These are phyloP conservation scores for Andrena hattorfiana DNA, from an alignment of 2,888 invertebrate species.

Conservation along the genomic window DNA sequence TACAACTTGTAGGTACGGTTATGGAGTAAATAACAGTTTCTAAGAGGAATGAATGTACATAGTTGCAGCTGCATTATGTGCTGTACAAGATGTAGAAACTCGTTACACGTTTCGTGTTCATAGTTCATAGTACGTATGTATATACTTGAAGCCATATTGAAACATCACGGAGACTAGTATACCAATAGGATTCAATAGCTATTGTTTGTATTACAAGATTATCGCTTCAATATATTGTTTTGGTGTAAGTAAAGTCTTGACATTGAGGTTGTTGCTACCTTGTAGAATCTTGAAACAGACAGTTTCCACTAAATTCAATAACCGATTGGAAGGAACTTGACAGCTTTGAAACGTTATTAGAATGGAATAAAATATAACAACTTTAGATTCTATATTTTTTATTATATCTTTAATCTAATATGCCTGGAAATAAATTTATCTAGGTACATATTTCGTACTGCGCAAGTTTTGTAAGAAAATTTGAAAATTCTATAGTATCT, in stretches of 20 bases:
- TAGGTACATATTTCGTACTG: too few species aligned
- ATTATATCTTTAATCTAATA: too few species aligned
- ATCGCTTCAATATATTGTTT: background rate
- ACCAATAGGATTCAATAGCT: constrained; percentile 7
- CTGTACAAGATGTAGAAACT: background rate
- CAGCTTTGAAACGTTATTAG: background rate
- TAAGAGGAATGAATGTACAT: background rate
- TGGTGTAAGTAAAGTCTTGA: background rate
- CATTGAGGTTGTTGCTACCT: background rate
- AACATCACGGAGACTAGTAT: background rate
- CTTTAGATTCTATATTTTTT: too few species aligned
- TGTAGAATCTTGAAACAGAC: background rate
- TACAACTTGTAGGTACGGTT: background rate
- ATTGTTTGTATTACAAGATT: background rate
- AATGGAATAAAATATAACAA: too few species aligned
- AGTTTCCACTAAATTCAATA: background rate
- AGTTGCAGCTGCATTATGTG: constrained; percentile 3
- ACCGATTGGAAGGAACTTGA: background rate
- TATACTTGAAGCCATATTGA: background rate
- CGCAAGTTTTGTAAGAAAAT: too few species aligned
- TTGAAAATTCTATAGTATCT: too few species aligned
- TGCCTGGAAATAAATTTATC: too few species aligned
- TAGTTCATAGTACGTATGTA: background rate
- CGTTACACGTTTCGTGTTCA: background rate
- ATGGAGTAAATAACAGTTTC: background rate